A percentile compares a stretch with the other conserved stretches of the same genome.
Conservation (phyloP, 2,888 invertebrate genomes). For the Miltochrista miniata region DNA sequence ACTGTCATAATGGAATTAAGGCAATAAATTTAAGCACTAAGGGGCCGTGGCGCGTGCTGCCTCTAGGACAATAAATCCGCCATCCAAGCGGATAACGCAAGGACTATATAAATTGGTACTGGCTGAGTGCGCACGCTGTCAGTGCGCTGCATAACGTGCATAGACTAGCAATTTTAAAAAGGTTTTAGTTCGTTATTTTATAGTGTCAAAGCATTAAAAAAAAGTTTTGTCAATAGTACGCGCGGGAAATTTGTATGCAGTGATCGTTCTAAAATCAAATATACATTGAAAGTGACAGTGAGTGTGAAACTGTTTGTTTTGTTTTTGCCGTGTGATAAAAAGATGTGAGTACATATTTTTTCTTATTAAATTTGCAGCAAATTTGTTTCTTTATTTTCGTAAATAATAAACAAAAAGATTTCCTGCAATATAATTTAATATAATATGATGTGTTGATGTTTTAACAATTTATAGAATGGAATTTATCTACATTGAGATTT, state of each 20-base stretch:
- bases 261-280: background rate
- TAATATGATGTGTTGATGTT: too few species aligned
- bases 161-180: conserved; percentile 34
- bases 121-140: conserved; percentile 53
- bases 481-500: too few species aligned
- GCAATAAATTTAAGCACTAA: conserved; percentile 15
- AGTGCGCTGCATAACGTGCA: conserved; percentile 45
- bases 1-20: too few species aligned
- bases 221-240: conserved; percentile 15
- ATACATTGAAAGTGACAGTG: conserved; percentile 14
- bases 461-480: too few species aligned
- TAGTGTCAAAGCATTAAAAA: conserved; percentile 4
- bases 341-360: conserved; percentile 22
- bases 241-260: conserved; percentile 29
- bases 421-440: too few species aligned
- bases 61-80: conserved; percentile 39
- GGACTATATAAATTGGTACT: conserved; percentile 64
- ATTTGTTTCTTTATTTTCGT: background rate
- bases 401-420: too few species aligned
- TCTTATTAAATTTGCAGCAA: background rate
- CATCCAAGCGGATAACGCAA: conserved; percentile 45
- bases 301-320: conserved; percentile 17
- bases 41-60: conserved; percentile 25
- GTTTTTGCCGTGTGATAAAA: conserved; percentile 8
- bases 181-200: conserved; percentile 1